Base-by-base conservation (phyloP, 2,797 vertebrate species). In the Kryptopterus vitreolus region DNA sequence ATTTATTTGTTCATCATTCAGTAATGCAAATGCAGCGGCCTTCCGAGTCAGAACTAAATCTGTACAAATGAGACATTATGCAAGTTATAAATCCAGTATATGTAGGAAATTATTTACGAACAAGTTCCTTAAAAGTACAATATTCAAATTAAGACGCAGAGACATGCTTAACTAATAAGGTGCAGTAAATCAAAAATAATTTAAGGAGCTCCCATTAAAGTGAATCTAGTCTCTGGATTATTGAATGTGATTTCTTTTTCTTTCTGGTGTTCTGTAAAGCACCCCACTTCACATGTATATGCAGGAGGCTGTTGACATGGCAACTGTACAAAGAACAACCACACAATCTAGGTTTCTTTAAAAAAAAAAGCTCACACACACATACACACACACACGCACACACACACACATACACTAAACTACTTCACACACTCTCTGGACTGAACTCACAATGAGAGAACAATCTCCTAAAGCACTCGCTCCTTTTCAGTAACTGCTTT, bases 281-380 rank as follows among this genome's bases (percentile, higher is more conserved):
- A 29, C 66, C 46, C 48, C 69, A 22, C 61, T 38, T 71, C 76
- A 80, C 43, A 82, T 78, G 70, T 71, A 80, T 83, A 86, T 85
- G 73, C 79, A 82, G 74, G 62, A 52, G 59, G n/a, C 26, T 31
- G 81, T 86, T 80, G 83, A 71, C 85, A 86, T 85, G 79, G 81
- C 69, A 86, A 86, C 85, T 81, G 29, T 29, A 61, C 52, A 24
- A 57, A 57, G 52, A 20, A 57, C 33, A 43, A 71, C 61, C 81
- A 80, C 58, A 66, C 57, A 74, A 46, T 74, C 29, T n/a, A n/a
- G 69, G 46, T 77, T 84, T 81, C 31, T 52, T 31, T 24, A 38
- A n/a, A 70, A 58, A 78, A 57, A 33, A 50, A 57, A 31, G 59
- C 11, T 10, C n/a, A 61, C 73, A 63, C 24, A 52, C 74, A 35